These are phyloP conservation scores for Apodemus speciosus DNA, from an alignment of 2,113 vertebrate species.

Conservation along the genomic window DNA sequence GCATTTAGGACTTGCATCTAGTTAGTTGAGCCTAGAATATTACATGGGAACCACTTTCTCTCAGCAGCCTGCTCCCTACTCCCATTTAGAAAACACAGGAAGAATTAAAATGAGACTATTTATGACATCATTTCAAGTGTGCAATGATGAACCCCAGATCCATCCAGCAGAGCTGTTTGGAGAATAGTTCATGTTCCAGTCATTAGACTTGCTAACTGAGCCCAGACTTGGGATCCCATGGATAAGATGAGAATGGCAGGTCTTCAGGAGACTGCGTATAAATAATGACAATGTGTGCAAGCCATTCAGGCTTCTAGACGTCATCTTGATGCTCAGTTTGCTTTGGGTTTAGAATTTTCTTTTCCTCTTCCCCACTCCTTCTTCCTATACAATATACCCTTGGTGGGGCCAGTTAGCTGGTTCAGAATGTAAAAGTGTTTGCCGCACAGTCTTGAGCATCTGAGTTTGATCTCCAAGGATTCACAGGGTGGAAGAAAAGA, in stretches of 20 bases:
- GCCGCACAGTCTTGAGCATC: neutral
- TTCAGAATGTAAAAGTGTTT: neutral
- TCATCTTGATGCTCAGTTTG: neutral
- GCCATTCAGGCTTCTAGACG: neutral
- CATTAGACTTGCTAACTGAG: conserved; percentile 83
- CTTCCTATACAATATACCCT: neutral
- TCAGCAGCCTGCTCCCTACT: neutral
- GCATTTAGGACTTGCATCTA: conserved; percentile 82
- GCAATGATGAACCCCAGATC: conserved; percentile 81
- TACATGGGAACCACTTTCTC: conserved; percentile 59
- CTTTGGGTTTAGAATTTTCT: neutral
- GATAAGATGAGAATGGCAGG: conserved; percentile 29
- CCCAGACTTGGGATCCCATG: conserved; percentile 73
- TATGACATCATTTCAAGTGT: conserved; percentile 85
- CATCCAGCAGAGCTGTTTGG: conserved; percentile 77
- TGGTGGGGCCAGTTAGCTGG: neutral
- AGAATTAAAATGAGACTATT: conserved; percentile 83
- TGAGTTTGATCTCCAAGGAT: no score
- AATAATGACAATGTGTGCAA: neutral
- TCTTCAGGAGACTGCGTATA: neutral
- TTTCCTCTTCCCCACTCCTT: neutral
- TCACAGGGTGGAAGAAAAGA: neutral
- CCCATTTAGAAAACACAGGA: conserved; percentile 82
- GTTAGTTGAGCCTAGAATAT: conserved; percentile 77
- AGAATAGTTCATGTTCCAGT: conserved; percentile 84